phyloP scores from a whole-genome alignment of 2,797 vertebrate species.

The Paratrypauchen microcephalus region DNA sequence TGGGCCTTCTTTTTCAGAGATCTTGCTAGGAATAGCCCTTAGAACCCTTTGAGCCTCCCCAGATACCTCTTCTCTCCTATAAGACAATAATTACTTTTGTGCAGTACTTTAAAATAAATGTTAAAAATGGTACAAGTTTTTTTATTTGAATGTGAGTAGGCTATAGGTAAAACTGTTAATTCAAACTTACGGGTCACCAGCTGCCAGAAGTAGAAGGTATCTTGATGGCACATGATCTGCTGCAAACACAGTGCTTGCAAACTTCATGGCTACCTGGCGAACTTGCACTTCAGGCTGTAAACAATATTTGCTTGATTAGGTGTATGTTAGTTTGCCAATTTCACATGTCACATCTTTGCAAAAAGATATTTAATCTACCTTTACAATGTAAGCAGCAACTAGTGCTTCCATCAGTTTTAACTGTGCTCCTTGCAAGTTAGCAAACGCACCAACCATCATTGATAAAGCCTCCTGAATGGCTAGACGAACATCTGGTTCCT shows the following conservation, averaged over 20 bases:
- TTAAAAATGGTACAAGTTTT: background rate
- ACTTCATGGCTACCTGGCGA: slow-evolving; percentile 97
- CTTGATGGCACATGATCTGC: slow-evolving; percentile 94
- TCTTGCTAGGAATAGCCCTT: slow-evolving; percentile 80
- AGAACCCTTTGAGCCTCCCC: slow-evolving; percentile 89
- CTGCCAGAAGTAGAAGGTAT: slow-evolving; percentile 93
- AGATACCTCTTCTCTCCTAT: slow-evolving; percentile 92
- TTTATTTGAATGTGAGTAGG: background rate
- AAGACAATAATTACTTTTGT: slow-evolving; percentile 9
- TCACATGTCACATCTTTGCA: background rate
- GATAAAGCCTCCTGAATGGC: slow-evolving; percentile 97
- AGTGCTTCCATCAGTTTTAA: slow-evolving; percentile 98
- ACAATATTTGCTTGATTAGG: background rate
- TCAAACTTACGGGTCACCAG: slow-evolving; percentile 92
- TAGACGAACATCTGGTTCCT: slow-evolving; percentile 92
- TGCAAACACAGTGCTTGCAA: slow-evolving; percentile 93
- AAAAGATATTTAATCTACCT: slow-evolving; percentile 74
- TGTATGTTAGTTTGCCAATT: background rate
- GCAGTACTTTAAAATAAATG: background rate
- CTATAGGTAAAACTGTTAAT: background rate
- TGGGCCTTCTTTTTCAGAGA: slow-evolving; percentile 82
- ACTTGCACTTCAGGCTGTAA: slow-evolving; percentile 95
- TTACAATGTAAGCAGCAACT: slow-evolving; percentile 93
- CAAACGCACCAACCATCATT: slow-evolving; percentile 98
- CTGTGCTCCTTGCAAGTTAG: slow-evolving; percentile 92